Evolutionary conservation across 2,888 invertebrate species (phyloP).

Genomic region (Campaea margaritaria): DNA sequence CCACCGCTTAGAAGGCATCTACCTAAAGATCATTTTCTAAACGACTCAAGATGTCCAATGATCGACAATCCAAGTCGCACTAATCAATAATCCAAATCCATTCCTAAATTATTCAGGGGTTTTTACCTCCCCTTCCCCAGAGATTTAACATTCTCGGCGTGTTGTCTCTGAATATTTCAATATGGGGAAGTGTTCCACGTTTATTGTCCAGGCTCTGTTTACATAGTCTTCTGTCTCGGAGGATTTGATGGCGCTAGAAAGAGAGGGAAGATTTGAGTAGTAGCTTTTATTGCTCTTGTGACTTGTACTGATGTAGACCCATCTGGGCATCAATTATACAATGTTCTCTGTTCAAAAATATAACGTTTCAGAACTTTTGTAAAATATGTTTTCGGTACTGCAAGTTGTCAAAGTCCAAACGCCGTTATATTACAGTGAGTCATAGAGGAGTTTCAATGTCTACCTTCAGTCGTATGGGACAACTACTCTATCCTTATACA

Average conservation of each 20-base stretch:
- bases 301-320: too few relatives aligned
- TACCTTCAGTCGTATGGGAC: too few relatives aligned
- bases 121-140: constrained; percentile 20
- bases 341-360: too few relatives aligned
- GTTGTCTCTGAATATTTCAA: constrained; percentile 39
- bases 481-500: too few relatives aligned
- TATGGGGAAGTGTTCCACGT: constrained; percentile 29
- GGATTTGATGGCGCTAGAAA: constrained; percentile 26
- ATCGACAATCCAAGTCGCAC: constrained; percentile 29
- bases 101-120: constrained; percentile 34
- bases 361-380: too few relatives aligned
- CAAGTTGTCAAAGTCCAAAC: too few relatives aligned
- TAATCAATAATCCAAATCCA: constrained; percentile 34
- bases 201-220: constrained; percentile 15
- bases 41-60: constrained; percentile 15
- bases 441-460: too few relatives aligned
- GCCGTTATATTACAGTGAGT: too few relatives aligned
- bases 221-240: constrained; percentile 15
- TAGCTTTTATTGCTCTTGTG: constrained; percentile 4
- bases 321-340: too few relatives aligned
- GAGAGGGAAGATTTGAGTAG: constrained; percentile 5
- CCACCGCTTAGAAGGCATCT: too few relatives aligned
- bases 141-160: constrained; percentile 34
- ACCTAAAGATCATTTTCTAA: background rate
- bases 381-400: too few relatives aligned